A percentile compares a stretch with the other conserved stretches of the same genome.
Evolutionary conservation across 2,797 vertebrate genomes (phyloP).

Genomic region (Dallia pectoralis): DNA sequence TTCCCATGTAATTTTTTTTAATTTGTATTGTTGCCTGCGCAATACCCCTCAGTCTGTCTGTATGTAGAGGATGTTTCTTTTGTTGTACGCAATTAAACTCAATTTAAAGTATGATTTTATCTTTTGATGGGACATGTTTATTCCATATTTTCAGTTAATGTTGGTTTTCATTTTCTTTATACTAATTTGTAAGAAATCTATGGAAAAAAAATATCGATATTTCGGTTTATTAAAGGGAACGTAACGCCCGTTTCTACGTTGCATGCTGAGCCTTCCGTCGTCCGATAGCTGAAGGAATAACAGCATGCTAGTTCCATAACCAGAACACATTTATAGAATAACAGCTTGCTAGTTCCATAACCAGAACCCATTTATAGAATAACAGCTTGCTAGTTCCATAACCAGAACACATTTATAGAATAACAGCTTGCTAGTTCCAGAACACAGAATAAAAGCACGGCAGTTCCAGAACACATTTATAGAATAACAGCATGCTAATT

Average conservation of each 20-base stretch:
- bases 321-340: not conserved
- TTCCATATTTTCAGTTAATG: not conserved
- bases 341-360: too few relatives aligned
- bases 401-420: not conserved
- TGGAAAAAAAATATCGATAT: not conserved
- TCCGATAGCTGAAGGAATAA: not conserved
- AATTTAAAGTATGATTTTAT: conserved; percentile 6
- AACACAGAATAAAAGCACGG: too few relatives aligned
- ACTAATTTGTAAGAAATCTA: not conserved
- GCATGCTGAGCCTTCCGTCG: not conserved
- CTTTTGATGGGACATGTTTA: too few relatives aligned
- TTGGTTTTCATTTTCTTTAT: too few relatives aligned
- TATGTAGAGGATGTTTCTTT: conserved; percentile 48
- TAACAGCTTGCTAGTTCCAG: too few relatives aligned
- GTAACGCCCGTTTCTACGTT: not conserved
- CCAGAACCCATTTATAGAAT: not conserved
- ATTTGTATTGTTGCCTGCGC: conserved; percentile 56
- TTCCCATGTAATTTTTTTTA: conserved; percentile 26
- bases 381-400: too few relatives aligned
- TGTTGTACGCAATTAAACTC: conserved; percentile 64
- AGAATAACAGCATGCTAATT: not conserved
- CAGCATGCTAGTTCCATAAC: not conserved
- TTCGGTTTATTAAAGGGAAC: too few relatives aligned
- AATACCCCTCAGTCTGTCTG: conserved; percentile 42
- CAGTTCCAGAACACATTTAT: too few relatives aligned